Evolutionary conservation across 1,140 invertebrate species (phyloP).

Genomic region (Dreissena polymorpha): DNA sequence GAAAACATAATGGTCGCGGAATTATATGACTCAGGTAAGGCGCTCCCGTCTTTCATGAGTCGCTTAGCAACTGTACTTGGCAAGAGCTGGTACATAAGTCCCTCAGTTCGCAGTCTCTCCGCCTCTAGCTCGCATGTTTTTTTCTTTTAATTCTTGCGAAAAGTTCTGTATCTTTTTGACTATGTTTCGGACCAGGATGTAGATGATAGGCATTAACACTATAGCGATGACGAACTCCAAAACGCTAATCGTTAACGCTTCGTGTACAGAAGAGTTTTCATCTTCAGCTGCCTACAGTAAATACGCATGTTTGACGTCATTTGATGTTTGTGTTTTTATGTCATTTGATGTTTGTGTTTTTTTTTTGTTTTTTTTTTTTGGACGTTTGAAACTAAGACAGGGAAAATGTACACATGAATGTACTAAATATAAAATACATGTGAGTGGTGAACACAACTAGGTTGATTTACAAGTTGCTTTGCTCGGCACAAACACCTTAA

Average conservation of each 20-base stretch:
- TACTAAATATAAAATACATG: too few species aligned
- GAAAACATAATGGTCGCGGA: slow-evolving; percentile 83
- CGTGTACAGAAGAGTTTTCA: slow-evolving; percentile 9
- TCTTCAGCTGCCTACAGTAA: slow-evolving; percentile 2
- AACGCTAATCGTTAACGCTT: background rate
- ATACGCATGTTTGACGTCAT: background rate
- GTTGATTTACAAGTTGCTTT: too few species aligned
- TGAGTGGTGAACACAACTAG: too few species aligned
- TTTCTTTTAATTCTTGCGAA: slow-evolving; percentile 5
- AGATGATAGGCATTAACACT: slow-evolving; percentile 8
- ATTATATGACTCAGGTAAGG: slow-evolving; percentile 27
- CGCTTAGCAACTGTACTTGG: slow-evolving; percentile 39
- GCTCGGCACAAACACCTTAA: too few species aligned
- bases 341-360: too few species aligned
- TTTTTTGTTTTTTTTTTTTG: too few species aligned
- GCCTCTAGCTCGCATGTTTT: slow-evolving; percentile 18
- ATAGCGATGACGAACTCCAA: slow-evolving; percentile 27
- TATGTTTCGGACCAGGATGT: slow-evolving; percentile 17
- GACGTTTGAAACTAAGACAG: too few species aligned
- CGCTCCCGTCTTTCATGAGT: slow-evolving; percentile 9
- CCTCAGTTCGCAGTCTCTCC: slow-evolving; percentile 38
- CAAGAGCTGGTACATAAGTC: slow-evolving; percentile 38
- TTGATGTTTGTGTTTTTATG: too few species aligned
- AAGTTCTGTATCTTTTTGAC: slow-evolving; percentile 44
- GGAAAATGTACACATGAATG: too few species aligned